Base-by-base conservation (phyloP, 2,797 vertebrate species). In the Macrochelys suwanniensis region DNA sequence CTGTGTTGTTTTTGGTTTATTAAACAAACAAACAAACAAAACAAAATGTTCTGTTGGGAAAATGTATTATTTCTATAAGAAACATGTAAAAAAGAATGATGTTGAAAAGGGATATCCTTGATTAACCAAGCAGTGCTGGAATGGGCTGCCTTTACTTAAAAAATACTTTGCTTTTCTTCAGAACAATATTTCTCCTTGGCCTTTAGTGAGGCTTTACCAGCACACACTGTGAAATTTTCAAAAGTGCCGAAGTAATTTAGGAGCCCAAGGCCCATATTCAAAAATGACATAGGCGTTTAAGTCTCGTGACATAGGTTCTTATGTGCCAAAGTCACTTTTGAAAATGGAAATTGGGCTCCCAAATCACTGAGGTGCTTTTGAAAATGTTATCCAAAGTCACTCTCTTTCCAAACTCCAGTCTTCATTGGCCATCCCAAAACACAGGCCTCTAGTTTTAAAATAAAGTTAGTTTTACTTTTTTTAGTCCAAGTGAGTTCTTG, bases 41-140 rank as follows among this genome's bases (percentile, higher is more conserved):
- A 19, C 80, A 95, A 95, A 42, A 86, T 84, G 45, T 81, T 94
- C 68, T 85, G 26, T 93, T 53, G 95, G 88, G 84, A 94, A 91
- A 90, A 77, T 2, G 5, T 82, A 17, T 50, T 89, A 4, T 82
- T 96, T 33, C 19, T 93, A 88, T 74, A 90, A 90, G 13, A 76
- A 88, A 82, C 12, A 31, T 54, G 95, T 88, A 80, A 19, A 77
- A 11, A 47, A 83, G 28, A 82, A 79, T 5, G 45, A 85, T 50
- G 31, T 10, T 61, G n/a, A 86, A 94, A 88, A 65, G 7, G 16
- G 19, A 49, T n/a, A 45, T 92, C 88, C 25, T 89, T 88, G 33
- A 59, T 92, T 82, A 88, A 51, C 76, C 76, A 95, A 95, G n/a
- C 42, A 92, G 3, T 26, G 79, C 76, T 93, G 42, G 68, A 13